Evolutionary conservation across 2,797 vertebrate species (phyloP), one percentile per base, ranked within the genome.

Genomic region (Bradypodion pumilum): DNA sequence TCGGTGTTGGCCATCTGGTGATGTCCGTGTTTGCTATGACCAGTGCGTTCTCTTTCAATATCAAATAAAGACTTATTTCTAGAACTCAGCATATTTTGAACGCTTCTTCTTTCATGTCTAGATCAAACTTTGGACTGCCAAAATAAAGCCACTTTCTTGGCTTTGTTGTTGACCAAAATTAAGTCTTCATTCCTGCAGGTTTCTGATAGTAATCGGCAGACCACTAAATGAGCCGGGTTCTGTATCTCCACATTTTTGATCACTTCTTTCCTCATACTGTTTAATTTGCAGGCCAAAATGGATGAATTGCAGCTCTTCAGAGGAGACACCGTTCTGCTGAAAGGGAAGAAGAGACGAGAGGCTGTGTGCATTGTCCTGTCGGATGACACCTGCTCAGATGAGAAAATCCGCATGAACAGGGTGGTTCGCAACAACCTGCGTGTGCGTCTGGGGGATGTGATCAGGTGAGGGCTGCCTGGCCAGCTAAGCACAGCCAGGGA

Each of bases 381-480:
- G 42, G 99, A 99, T 84, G 99, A 99, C 90, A 98, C 97, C 87
- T 99, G 99, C 90, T 99, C 99, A 2, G 99, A 99, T 88, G 99
- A 99, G 94, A 99, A 99, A 93, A 98, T 99, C 91, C 98, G 98
- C 92, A 99, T 99, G 99, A 99, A 99, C 91, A 97, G 98, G 92
- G 99, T 99, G 89, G 98, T 99, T 89, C 98, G 98, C 87, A 99
- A 99, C 95, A 99, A 99, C 88, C 95, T 99, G 88, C 97, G 98
- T 74, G 99, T 99, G 74, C 97, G 98, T 81, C 96, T 99, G 78
- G 98, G 98, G 44, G 98, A 99, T 13, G 98, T 99, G 73, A 99
- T 99, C 94, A 99, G 98, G 99, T 99, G 80, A 93, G 91, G 77
- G 74, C 56, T 82, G 1, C 0, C 2, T 52, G 65, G 79, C 27